Base-by-base conservation (phyloP, 2,113 vertebrate species). In the Scomber japonicus region DNA sequence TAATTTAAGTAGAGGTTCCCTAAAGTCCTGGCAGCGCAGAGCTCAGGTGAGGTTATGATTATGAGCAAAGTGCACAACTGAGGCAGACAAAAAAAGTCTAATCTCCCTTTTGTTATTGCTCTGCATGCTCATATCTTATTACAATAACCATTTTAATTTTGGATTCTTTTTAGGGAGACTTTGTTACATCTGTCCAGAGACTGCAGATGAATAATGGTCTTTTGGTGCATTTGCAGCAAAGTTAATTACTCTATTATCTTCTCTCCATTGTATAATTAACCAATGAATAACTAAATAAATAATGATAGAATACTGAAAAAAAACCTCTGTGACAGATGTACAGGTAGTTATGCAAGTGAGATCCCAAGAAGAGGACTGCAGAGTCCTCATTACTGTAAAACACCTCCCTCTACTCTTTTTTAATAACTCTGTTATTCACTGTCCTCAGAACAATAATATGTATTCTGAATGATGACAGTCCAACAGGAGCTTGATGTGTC, bases 401-500 rank as follows among this genome's bases (percentile, higher is more conserved):
- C 46, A 24, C 45, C 24, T 60, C 24, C 11, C 7, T 71, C 49
- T 56, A 9, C n/a, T 50, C 11, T 46, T 30, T 10, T 24, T 30
- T 79, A 57, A 79, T 67, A 80, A 61, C 59, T 66, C 56, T 6
- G 60, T 76, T 46, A 60, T 71, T 60, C 17, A 64, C 35, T 66
- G 61, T 68, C 31, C 69, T 68, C n/a, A 51, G 60, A 16, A 56
- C 40, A 81, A 59, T 71, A 17, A 63, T 60, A 57, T 60, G 56
- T 60, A 46, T 72, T 62, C 56, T 85, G 59, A 82, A 57, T 45
- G 65, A 83, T 72, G 76, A 82, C 61, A 80, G 71, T 65, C 31
- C 60, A 73, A 67, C 73, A 78, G 78, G 53, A 78, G 75, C 75
- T 78, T 75, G 68, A 82, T 60, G 51, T 71, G 78, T 78, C 56